Base-by-base conservation (phyloP, 2,797 vertebrate species). In the Bovichtus diacanthus region DNA sequence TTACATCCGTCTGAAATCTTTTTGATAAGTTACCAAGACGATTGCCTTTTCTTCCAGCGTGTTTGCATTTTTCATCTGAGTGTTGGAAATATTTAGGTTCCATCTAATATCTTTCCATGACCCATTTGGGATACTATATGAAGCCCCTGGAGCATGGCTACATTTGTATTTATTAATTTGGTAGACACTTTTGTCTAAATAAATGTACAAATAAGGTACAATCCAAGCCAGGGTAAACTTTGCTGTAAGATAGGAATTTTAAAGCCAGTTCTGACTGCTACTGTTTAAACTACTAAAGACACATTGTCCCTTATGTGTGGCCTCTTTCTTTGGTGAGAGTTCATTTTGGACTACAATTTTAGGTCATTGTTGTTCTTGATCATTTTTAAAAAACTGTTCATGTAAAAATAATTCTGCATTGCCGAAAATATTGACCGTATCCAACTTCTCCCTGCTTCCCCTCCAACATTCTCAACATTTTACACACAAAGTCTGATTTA, bases 381-480 rank as follows among this genome's bases (percentile, higher is more conserved):
- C n/a, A n/a, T n/a, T n/a, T n/a, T n/a, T n/a, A n/a, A n/a, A n/a
- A 23, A 25, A 29, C 7, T 69, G 38, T 53, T 43, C 12, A 6
- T 47, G 19, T 63, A 21, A 69, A 69, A 29, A 23, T 16, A 31
- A 68, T 38, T 56, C 9, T 15, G 16, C 27, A 58, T 4, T 3
- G 3, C 1, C 3, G 6, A 3, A 34, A 34, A 64, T 43, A 21
- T 47, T 77, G 31, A 50, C 15, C 25, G 36, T 19, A 27, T 31
- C n/a, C 18, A 27, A 6, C 34, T 8, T 51, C 19, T n/a, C 6
- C 2, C 4, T 31, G 18, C 27, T 43, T 15, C 13, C 53, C 55
- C 39, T 38, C 8, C 4, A 49, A 34, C 46, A 51, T 47, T 54
- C 18, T 31, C 54, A 76, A 78, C 81, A 62, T 9, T 72, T 72